Percentiles rank a stretch among this genome's conserved stretches.
Evolutionary conservation across 2,888 invertebrate genomes (phyloP).

Genomic region (Aphodius sticticus): DNA sequence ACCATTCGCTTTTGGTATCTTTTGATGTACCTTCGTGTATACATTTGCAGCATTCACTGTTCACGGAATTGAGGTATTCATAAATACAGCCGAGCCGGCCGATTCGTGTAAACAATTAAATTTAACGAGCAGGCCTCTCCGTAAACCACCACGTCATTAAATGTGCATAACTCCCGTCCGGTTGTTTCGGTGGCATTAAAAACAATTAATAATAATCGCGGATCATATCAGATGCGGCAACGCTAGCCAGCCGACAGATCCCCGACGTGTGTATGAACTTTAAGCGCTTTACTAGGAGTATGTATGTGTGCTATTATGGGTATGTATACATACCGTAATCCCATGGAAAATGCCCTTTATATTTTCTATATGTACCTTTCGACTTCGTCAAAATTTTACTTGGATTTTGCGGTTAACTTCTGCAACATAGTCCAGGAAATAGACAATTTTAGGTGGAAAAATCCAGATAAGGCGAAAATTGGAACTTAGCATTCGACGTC

Average conservation of each 20-base stretch:
- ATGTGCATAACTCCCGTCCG: slow-evolving; percentile 4
- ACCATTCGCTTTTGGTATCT: no score
- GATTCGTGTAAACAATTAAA: slow-evolving; percentile 24
- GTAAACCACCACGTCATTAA: slow-evolving; percentile 4
- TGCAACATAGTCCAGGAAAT: no score
- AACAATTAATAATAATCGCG: background rate
- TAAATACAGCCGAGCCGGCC: background rate
- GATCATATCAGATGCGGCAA: background rate
- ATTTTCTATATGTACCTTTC: no score
- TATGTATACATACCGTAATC: no score
- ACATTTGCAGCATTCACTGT: background rate
- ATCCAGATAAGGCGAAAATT: no score
- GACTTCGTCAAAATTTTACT: no score
- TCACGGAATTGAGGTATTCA: background rate
- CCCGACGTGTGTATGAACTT: background rate
- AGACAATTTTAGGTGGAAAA: no score
- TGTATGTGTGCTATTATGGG: no score
- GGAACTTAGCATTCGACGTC: no score
- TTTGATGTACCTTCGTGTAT: background rate
- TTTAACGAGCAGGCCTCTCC: slow-evolving; percentile 16
- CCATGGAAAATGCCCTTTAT: no score
- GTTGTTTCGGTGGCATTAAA: background rate
- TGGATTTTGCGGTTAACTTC: no score
- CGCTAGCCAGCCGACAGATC: background rate
- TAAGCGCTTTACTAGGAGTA: background rate